Conservation (phyloP, 2,113 vertebrate genomes). For the Anguilla japonica region DNA sequence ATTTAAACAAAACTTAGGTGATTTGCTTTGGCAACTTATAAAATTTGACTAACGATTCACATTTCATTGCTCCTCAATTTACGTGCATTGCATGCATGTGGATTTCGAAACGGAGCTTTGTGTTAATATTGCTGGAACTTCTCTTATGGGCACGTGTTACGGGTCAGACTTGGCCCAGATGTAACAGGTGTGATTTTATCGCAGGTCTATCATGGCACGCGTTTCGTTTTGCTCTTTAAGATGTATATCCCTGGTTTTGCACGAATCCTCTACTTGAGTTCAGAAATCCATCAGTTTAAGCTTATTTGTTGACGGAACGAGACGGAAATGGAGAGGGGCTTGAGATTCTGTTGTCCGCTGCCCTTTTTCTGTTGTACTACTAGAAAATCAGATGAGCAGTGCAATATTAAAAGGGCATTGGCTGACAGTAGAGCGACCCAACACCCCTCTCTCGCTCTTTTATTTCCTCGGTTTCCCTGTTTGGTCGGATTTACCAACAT, state of each 20-base stretch:
- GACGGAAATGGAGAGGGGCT: constrained; percentile 19
- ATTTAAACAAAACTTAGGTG: background rate
- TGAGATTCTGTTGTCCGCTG: constrained; percentile 83
- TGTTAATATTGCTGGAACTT: too few species aligned
- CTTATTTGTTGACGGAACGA: background rate
- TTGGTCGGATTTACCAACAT: constrained; percentile 42
- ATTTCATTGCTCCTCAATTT: too few species aligned
- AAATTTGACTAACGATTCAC: background rate
- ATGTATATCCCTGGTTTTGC: background rate
- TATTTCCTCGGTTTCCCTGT: constrained; percentile 64
- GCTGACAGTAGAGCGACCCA: constrained; percentile 82
- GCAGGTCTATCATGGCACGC: background rate
- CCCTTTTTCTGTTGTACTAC: constrained; percentile 98
- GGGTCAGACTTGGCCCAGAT: background rate
- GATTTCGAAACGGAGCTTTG: too few species aligned
- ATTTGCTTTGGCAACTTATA: background rate
- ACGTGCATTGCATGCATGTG: too few species aligned
- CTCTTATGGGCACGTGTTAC: background rate
- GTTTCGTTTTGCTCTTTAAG: background rate
- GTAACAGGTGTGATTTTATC: background rate
- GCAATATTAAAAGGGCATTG: constrained; percentile 99
- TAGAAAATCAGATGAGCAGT: constrained; percentile 91
- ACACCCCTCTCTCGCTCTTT: constrained; percentile 34
- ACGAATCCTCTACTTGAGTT: too few species aligned
- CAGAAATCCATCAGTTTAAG: too few species aligned